Evolutionary conservation across 2,113 vertebrate genomes (phyloP).

Genomic region (Gnathonemus echidnorhynchus): DNA sequence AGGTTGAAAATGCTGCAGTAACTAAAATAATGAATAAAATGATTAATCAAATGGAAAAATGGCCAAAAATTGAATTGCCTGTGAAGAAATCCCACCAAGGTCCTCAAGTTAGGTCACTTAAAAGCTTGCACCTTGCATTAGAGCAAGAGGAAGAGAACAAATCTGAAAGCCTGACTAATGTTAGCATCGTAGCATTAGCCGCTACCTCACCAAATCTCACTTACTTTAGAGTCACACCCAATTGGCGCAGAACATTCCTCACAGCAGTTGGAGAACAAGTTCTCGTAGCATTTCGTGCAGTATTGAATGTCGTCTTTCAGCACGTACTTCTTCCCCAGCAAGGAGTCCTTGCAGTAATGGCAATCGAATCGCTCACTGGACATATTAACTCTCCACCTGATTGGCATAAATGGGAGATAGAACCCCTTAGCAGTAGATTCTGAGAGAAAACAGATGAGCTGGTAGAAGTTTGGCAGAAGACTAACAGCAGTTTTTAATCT

Average conservation of each 20-base stretch:
- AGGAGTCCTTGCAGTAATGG: conserved; percentile 79
- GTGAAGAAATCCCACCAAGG: background rate
- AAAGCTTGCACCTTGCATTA: background rate
- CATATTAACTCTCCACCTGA: conserved; percentile 56
- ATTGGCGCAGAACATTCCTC: conserved; percentile 77
- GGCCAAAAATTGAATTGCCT: background rate
- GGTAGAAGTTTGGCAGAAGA: background rate
- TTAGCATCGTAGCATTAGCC: background rate
- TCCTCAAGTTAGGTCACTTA: background rate
- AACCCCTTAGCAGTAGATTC: conserved; percentile 16
- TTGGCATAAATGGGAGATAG: background rate
- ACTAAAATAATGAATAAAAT: background rate
- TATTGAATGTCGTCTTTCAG: conserved; percentile 78
- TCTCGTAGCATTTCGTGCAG: conserved; percentile 81
- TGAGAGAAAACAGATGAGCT: background rate
- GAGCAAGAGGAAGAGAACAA: background rate
- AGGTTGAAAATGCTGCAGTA: background rate
- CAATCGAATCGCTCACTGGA: conserved; percentile 69
- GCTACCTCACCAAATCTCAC: background rate
- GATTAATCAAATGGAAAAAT: background rate
- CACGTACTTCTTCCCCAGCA: conserved; percentile 82
- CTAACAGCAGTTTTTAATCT: background rate
- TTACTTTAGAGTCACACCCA: conserved; percentile 81
- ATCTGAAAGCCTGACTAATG: background rate
- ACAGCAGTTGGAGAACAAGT: conserved; percentile 79